Evolutionary conservation across 2,797 vertebrate genomes (phyloP), one percentile per base, ranked within the genome.

Genomic region (Siniperca undulata): DNA sequence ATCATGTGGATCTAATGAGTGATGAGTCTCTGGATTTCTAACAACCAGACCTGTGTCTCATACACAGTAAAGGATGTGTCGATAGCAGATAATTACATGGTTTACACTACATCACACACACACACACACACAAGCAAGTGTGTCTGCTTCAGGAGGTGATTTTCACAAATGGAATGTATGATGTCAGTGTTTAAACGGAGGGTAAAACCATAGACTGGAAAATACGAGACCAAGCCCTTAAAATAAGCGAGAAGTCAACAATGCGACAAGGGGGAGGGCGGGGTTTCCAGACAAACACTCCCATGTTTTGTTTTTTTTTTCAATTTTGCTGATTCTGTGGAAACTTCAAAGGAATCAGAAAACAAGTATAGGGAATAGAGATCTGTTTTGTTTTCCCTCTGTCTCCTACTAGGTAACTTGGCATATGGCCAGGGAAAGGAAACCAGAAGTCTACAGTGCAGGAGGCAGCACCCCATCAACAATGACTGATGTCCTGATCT

Each of bases 151-250:
- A 69, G 90, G 90, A 92, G 91, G 88, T 95, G 94, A 94, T 91
- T 91, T 92, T 84, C 75, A 56, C 92, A 40, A 90, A 90, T 74
- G 94, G 93, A 95, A 95, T 95, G 93, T 60, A 93, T 92, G 93
- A 94, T 88, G 89, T 95, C 92, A 95, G 80, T 46, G 86, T 84
- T 79, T 86, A 89, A 88, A 88, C 30, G 66, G 83, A 88, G 90
- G 82, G 69, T 74, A 82, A 91, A 93, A 85, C 90, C 91, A 77
- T 79, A 74, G 86, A 55, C 92, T 93, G 91, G 89, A 94, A 94
- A 95, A 91, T 84, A 90, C 85, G 69, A 89, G 88, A 87, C 91
- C 88, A 77, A 88, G 81, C 83, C 89, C 87, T 88, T 72, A 74
- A 90, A 91, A 90, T 88, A 62, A 85, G 84, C 30, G 53, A 84